Conservation (phyloP, 2,888 invertebrate species). For the Cerceris rybyensis region DNA sequence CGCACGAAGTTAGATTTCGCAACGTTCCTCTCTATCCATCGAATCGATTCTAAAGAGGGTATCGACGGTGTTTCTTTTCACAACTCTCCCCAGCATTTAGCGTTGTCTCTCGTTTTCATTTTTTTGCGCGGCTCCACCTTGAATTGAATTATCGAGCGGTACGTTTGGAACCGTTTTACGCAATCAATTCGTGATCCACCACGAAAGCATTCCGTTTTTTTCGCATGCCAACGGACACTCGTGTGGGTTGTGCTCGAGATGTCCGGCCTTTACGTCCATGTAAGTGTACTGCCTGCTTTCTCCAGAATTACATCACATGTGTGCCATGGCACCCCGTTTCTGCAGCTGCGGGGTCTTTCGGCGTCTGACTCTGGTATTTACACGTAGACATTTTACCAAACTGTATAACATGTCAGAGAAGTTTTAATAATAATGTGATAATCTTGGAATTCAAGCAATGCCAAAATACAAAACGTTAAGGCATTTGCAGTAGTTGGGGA, state of each 20-base stretch:
- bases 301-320: conserved; percentile 61
- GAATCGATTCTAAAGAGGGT: not conserved
- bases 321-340: conserved; percentile 46
- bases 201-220: conserved; percentile 44
- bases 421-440: too few species aligned
- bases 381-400: conserved; percentile 16
- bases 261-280: conserved; percentile 41
- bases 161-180: conserved; percentile 53
- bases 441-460: too few species aligned
- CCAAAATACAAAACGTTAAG: too few species aligned
- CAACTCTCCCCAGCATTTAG: conserved; percentile 16
- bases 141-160: conserved; percentile 31
- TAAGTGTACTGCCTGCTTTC: conserved; percentile 53
- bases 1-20: too few species aligned
- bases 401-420: too few species aligned
- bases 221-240: conserved; percentile 33
- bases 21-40: too few species aligned
- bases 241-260: conserved; percentile 37
- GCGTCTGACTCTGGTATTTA: conserved; percentile 5
- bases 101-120: conserved; percentile 27
- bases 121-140: conserved; percentile 2
- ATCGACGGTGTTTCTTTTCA: not conserved
- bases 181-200: conserved; percentile 55
- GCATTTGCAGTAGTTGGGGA: too few species aligned
- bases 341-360: conserved; percentile 35